Evolutionary conservation across 2,797 vertebrate genomes (phyloP), one percentile per base, ranked within the genome.

Genomic region (Sebastes trivittatus): DNA sequence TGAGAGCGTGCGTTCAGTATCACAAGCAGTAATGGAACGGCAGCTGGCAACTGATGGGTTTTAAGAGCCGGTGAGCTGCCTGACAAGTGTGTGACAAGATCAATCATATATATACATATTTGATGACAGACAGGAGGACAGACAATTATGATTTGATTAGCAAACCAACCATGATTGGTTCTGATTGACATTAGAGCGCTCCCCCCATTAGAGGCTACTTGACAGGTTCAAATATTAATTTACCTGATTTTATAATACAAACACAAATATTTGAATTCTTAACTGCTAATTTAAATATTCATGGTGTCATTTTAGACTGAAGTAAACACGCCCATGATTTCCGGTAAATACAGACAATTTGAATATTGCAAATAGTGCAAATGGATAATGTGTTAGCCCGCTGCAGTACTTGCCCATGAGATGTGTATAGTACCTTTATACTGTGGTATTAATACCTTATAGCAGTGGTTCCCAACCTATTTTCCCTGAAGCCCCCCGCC

Each of bases 91-190:
- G 56, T 34, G 49, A 76, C 75, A 25, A 72, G 30, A 67, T 56
- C 81, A 78, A 49, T 76, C 72, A 38, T 20, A 78, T 81, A 63
- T 81, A 78, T 54, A 63, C 72, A 56, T 60, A 29, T 84, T 60
- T 58, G 56, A 79, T 72, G 67, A 75, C 69, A 60, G 34, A 82
- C 42, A 65, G 29, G 3, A 65, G 32, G 3, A 18, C 10, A 4
- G 4, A 61, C 30, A 36, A 66, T 60, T 77, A 32, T 72, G 56
- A 29, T 32, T 58, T 58, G 29, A 74, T 64, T 25, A 25, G 20
- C 27, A 54, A 75, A 52, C 56, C 55, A 63, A 64, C n/a, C 23
- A 20, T 27, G 20, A 67, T 72, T 64, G 65, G 22, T 16, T 59
- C 8, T 62, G 20, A 56, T 60, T 42, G 60, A 83, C 30, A 56